These are phyloP conservation scores for Macrocentrus cingulum DNA, from an alignment of 1,140 invertebrate species.

Conservation along the genomic window DNA sequence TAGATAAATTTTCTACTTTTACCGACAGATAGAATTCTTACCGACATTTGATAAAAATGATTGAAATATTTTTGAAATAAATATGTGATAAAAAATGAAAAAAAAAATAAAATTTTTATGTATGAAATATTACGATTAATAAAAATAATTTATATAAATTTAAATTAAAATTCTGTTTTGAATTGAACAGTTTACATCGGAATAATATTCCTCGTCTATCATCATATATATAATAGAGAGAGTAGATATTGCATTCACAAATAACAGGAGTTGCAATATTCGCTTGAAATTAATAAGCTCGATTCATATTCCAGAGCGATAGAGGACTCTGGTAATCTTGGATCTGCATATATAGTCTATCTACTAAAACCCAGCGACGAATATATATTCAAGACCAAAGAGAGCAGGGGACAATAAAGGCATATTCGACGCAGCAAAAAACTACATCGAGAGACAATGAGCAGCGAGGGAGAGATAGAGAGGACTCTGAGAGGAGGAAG, in stretches of 20 bases:
- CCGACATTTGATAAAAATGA: too few relatives aligned
- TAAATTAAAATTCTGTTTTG: too few relatives aligned
- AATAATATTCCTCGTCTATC: background rate
- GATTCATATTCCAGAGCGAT: background rate
- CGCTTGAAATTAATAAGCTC: background rate
- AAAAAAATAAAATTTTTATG: too few relatives aligned
- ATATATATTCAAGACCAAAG: background rate
- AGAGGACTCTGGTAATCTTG: background rate
- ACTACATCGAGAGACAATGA: slow-evolving; percentile 14
- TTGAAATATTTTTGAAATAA: too few relatives aligned
- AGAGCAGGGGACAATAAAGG: background rate
- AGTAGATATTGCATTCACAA: background rate
- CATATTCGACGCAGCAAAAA: too few relatives aligned
- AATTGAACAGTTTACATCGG: too few relatives aligned
- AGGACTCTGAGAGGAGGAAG: background rate
- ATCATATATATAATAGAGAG: background rate
- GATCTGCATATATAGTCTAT: background rate
- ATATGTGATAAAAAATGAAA: too few relatives aligned
- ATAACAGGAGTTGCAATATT: background rate
- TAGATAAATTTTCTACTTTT: too few relatives aligned
- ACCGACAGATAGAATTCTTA: too few relatives aligned
- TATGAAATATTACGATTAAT: too few relatives aligned
- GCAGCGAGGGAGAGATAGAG: slow-evolving; percentile 11
- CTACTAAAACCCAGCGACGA: background rate
- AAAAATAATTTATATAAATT: too few relatives aligned